These are phyloP conservation scores for Trachelus iudaicus DNA, from an alignment of 2,888 invertebrate species.

Conservation along the genomic window DNA sequence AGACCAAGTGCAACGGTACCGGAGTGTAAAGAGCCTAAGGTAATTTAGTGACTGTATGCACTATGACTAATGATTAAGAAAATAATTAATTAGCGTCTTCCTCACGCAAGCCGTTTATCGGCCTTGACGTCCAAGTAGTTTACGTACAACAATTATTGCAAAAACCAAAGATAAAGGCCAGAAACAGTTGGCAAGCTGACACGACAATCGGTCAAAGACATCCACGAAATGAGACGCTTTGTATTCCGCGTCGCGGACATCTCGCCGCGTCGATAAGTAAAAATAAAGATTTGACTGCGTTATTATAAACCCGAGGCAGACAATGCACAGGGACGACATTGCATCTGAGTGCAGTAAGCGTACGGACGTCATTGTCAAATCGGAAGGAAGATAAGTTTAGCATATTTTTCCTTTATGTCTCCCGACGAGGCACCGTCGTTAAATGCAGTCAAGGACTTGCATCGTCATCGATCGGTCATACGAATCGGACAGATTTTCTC, in stretches of 20 bases:
- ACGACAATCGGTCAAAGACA: not conserved
- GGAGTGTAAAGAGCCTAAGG: not conserved
- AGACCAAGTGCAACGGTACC: not conserved
- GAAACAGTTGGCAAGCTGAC: not conserved
- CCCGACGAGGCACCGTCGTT: not conserved
- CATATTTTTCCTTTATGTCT: conserved; percentile 6
- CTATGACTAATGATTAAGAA: not conserved
- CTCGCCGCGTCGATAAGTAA: not conserved
- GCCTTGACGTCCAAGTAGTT: not conserved
- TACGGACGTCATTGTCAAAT: conserved; percentile 36
- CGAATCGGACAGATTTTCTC: not conserved
- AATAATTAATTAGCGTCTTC: not conserved
- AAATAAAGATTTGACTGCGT: conserved; percentile 17
- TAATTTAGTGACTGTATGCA: not conserved
- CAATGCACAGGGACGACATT: conserved; percentile 29
- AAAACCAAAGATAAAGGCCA: not conserved
- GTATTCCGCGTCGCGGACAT: conserved; percentile 40
- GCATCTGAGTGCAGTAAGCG: conserved; percentile 38
- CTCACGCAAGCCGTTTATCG: not conserved
- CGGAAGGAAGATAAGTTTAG: conserved; percentile 9
- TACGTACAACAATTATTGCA: not conserved
- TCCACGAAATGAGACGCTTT: conserved; percentile 47
- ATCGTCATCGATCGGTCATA: not conserved
- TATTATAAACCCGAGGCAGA: conserved; percentile 47
- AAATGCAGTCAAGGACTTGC: not conserved